Conservation (phyloP, 2,113 vertebrate genomes). For the Colius striatus region DNA sequence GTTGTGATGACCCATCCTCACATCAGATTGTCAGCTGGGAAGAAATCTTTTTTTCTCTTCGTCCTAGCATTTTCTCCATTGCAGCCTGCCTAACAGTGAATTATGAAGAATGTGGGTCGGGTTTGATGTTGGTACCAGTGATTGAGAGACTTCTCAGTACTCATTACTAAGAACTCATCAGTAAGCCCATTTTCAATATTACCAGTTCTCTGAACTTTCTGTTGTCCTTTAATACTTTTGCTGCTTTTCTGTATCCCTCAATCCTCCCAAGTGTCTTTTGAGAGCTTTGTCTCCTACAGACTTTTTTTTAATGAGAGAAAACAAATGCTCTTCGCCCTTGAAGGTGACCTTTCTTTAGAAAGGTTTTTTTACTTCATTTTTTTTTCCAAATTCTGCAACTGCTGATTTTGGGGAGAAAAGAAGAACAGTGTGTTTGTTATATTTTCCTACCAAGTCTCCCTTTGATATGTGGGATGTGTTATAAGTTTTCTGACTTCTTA, state of each 20-base stretch:
- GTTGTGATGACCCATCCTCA: slow-evolving; percentile 10
- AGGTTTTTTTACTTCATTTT: neutral
- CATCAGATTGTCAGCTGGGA: slow-evolving; percentile 28
- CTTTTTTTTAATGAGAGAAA: neutral
- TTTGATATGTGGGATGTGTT: neutral
- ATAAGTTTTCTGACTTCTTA: neutral
- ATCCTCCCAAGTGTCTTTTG: neutral
- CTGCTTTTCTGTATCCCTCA: neutral
- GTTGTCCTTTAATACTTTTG: neutral
- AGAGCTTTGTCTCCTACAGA: neutral
- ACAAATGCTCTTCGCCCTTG: neutral
- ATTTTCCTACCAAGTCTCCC: neutral
- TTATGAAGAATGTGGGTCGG: slow-evolving; percentile 5
- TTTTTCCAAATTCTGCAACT: neutral
- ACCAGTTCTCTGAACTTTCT: slow-evolving; percentile 9
- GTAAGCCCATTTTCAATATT: slow-evolving; percentile 30
- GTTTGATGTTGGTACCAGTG: slow-evolving; percentile 32
- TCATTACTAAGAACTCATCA: slow-evolving; percentile 41
- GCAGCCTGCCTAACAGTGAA: slow-evolving; percentile 39
- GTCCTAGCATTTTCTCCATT: slow-evolving; percentile 25
- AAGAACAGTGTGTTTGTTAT: neutral
- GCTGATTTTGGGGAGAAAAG: neutral
- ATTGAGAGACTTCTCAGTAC: slow-evolving; percentile 43
- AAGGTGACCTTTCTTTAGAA: neutral
- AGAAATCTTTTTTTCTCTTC: slow-evolving; percentile 24